phyloP scores from a whole-genome alignment of 1,140 invertebrate species.

The Caenorhabditis brenneri region DNA sequence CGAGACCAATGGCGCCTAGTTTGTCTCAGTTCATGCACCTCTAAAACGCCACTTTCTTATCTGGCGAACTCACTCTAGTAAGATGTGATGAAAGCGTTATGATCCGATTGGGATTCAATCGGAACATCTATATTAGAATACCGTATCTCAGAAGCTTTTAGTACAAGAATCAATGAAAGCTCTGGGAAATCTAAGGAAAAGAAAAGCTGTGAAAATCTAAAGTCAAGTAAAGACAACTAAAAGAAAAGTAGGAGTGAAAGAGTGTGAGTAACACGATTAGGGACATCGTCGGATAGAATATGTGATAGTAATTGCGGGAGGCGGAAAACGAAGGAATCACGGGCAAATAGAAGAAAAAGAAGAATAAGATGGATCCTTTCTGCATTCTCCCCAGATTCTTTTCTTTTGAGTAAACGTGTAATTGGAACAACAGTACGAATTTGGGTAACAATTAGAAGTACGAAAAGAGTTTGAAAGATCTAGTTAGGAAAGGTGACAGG shows the following conservation, averaged over 20 bases:
- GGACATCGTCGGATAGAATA: constrained; percentile 27
- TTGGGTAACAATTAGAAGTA: neutral
- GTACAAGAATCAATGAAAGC: neutral
- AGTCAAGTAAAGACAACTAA: neutral
- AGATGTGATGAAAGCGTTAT: no score
- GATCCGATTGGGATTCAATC: no score
- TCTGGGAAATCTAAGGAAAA: neutral
- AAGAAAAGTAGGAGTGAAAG: constrained; percentile 14
- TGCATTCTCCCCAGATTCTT: neutral
- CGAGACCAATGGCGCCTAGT: no score
- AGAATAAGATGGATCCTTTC: neutral
- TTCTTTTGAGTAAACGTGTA: constrained; percentile 1
- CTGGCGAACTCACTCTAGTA: no score
- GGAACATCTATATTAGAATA: no score
- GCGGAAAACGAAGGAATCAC: constrained; percentile 18
- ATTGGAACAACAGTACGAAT: neutral
- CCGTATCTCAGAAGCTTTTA: no score
- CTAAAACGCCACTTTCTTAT: no score
- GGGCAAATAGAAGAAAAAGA: neutral
- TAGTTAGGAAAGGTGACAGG: neutral
- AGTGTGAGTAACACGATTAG: constrained; percentile 40
- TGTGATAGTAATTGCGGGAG: constrained; percentile 42
- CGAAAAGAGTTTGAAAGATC: neutral
- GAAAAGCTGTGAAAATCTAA: neutral
- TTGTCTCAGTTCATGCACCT: no score